phyloP scores from a whole-genome alignment of 2,888 invertebrate genomes.

The Aethes cnicana region DNA sequence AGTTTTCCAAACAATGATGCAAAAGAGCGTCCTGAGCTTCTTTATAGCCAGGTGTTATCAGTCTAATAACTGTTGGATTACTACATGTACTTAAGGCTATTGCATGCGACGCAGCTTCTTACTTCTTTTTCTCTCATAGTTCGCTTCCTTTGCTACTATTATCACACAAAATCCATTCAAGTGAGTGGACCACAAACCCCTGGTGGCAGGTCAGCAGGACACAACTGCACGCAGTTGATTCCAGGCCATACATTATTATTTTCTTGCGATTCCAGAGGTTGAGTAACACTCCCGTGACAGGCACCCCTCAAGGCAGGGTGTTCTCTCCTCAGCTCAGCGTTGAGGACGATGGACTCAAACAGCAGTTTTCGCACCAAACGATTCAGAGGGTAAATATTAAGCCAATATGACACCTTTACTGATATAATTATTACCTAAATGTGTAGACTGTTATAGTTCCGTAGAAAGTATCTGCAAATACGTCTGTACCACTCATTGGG shows the following conservation, averaged over 20 bases:
- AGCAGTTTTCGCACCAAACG: slow-evolving; percentile 75
- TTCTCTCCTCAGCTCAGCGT: slow-evolving; percentile 72
- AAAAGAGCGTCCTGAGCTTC: too few species aligned
- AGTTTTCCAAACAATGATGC: too few species aligned
- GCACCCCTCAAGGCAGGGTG: slow-evolving; percentile 71
- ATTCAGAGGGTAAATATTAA: slow-evolving; percentile 75
- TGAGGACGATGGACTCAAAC: slow-evolving; percentile 75
- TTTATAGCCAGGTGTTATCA: too few species aligned
- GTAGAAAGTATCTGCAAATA: slow-evolving; percentile 12
- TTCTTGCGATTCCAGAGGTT: slow-evolving; percentile 60
- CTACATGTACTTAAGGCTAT: too few species aligned
- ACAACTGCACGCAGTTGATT: slow-evolving; percentile 26
- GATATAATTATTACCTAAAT: slow-evolving; percentile 3
- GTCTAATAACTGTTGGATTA: too few species aligned
- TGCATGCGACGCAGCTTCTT: too few species aligned
- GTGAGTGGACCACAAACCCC: slow-evolving; percentile 27
- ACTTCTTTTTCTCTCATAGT: slow-evolving; percentile 25
- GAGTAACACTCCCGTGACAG: slow-evolving; percentile 67
- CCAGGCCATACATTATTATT: slow-evolving; percentile 31
- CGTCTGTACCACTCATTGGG: slow-evolving; percentile 13
- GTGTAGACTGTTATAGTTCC: slow-evolving; percentile 15
- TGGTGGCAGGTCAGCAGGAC: slow-evolving; percentile 12
- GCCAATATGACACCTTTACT: slow-evolving; percentile 15
- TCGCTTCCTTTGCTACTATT: slow-evolving; percentile 24
- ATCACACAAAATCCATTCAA: slow-evolving; percentile 22